Evolutionary conservation across 2,113 vertebrate species (phyloP).

Genomic region (Stegostoma tigrinum): DNA sequence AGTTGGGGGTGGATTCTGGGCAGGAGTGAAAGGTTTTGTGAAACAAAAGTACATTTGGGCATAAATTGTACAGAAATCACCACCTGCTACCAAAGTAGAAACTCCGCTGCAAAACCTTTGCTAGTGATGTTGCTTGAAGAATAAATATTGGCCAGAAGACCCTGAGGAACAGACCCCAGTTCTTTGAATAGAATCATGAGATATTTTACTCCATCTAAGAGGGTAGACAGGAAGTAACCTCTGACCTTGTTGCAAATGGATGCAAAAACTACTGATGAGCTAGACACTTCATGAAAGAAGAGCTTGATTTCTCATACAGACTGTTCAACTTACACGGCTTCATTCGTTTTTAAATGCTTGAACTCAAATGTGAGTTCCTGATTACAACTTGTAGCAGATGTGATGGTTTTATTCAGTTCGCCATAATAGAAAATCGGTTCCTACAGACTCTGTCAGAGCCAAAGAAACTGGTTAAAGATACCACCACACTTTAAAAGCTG

Average conservation of each 20-base stretch:
- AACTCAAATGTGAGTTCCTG: not conserved
- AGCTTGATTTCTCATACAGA: not conserved
- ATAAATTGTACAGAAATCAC: not conserved
- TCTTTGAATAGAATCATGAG: not conserved
- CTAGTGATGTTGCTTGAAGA: not conserved
- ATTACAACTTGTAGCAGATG: not conserved
- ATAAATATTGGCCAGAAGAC: not conserved
- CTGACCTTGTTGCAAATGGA: not conserved
- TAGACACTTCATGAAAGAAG: not conserved
- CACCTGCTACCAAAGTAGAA: not conserved
- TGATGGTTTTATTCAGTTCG: constrained; percentile 30
- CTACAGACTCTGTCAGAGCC: not conserved
- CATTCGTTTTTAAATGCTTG: not conserved
- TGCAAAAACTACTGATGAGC: not conserved
- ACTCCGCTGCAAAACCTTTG: not conserved
- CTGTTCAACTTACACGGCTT: constrained; percentile 4
- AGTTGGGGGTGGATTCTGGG: too few relatives aligned
- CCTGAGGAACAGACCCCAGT: not conserved
- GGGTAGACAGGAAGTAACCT: not conserved
- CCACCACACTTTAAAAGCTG: not conserved
- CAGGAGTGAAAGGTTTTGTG: too few relatives aligned
- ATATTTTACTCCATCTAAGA: not conserved
- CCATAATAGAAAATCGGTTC: constrained; percentile 25
- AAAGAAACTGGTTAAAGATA: not conserved
- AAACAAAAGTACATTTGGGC: not conserved